Base-by-base conservation (phyloP, 2,888 invertebrate species). In the Schizaphis graminum region DNA sequence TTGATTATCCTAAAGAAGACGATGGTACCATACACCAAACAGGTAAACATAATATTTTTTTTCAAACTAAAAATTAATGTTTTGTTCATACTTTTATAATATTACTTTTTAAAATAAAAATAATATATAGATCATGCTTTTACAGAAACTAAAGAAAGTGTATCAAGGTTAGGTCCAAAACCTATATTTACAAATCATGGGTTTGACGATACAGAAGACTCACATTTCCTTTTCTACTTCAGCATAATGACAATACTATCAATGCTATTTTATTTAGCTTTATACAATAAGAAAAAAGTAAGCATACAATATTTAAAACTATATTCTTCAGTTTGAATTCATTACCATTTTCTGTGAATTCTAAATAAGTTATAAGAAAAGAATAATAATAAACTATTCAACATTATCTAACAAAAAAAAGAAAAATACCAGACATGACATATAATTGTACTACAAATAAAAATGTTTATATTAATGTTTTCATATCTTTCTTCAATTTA, bases 191-290 rank as follows among this genome's bases (percentile, higher is more conserved):
- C 24, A 41, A 77, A 90, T 88, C 92, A 90, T 47, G 93, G 86
- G 28, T 95, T 95, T 95, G 95, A 94, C 4, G 96, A 96, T 87
- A 96, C 96, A 49, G 97, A 97, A 85, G 97, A 97, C 95, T 97
- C 97, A 0, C 97, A 97, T 95, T 97, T 97, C 96, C 97, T 97
- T 96, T 96, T 97, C 2, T 97, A 97, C 95, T 97, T 97, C 95
- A 96, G 97, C 95, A 96, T 97, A 26, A 96, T 97, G 95, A 96
- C 97, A 95, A 96, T 97, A 44, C 95, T 97, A 28, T 97, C 97
- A 95, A 96, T 97, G 86, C 95, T 97, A 89, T 96, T 97, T 88
- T 97, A 97, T 95, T 96, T 97, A 28, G 96, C 96, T 44, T 96
- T 96, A 95, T 96, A 96, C 95, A 97, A 97, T 95, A 97, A 97